Conservation (phyloP, 2,888 invertebrate species). For the Labia minor region DNA sequence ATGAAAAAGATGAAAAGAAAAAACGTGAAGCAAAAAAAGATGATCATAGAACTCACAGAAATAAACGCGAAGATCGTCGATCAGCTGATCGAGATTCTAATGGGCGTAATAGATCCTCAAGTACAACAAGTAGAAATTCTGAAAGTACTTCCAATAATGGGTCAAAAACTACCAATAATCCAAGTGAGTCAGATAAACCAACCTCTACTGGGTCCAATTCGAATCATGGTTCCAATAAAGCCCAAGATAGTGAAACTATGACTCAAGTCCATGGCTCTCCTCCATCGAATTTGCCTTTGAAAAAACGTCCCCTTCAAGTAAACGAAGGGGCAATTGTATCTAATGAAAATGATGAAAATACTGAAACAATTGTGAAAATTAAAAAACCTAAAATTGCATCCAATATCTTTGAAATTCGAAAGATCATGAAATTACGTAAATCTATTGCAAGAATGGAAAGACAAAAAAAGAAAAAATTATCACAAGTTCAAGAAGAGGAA, state of each 20-base stretch:
- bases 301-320: slow-evolving; percentile 31
- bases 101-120: slow-evolving; percentile 32
- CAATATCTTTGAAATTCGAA: slow-evolving; percentile 54
- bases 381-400: slow-evolving; percentile 59
- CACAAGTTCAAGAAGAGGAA: neutral
- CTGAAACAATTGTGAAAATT: slow-evolving; percentile 38
- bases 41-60: slow-evolving; percentile 58
- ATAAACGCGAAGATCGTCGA: slow-evolving; percentile 52
- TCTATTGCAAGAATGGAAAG: slow-evolving; percentile 51
- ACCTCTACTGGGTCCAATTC: neutral
- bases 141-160: neutral
- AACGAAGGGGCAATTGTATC: slow-evolving; percentile 24
- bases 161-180: neutral
- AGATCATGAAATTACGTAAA: slow-evolving; percentile 54
- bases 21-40: slow-evolving; percentile 44
- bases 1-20: slow-evolving; percentile 32
- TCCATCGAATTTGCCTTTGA: slow-evolving; percentile 30
- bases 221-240: neutral
- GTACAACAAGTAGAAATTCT: neutral
- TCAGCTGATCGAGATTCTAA: slow-evolving; percentile 73
- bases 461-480: slow-evolving; percentile 32
- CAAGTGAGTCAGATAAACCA: slow-evolving; percentile 13
- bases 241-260: slow-evolving; percentile 2
- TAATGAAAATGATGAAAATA: slow-evolving; percentile 38
- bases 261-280: slow-evolving; percentile 14